These are phyloP conservation scores for Julus scanicus DNA, from an alignment of 2,888 invertebrate genomes.

Conservation along the genomic window DNA sequence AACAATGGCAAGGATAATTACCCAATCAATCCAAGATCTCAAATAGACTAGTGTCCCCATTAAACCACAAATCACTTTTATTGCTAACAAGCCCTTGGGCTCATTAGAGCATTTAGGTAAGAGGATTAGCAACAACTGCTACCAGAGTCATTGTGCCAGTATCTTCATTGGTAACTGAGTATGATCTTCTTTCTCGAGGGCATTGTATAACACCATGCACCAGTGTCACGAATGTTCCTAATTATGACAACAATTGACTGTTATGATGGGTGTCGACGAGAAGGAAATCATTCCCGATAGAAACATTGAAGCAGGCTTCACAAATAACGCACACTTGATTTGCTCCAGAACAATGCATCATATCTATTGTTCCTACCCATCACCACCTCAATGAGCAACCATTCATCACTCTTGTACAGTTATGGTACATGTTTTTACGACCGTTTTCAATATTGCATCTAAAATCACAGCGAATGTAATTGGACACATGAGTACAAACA, in stretches of 20 bases:
- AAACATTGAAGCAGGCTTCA: background rate
- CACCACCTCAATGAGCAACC: background rate
- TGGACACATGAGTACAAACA: too few species aligned
- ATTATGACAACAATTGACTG: conserved; percentile 16
- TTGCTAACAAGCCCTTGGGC: background rate
- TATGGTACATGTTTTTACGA: too few species aligned
- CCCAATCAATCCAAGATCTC: too few species aligned
- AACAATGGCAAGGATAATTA: too few species aligned
- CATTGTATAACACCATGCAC: background rate
- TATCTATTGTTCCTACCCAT: background rate
- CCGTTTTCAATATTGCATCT: too few species aligned
- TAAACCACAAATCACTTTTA: background rate
- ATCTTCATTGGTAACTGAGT: background rate
- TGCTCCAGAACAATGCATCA: background rate
- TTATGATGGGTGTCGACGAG: conserved; percentile 15
- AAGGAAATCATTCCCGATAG: conserved; percentile 16
- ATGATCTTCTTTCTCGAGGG: background rate
- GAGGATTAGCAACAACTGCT: background rate
- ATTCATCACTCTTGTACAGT: too few species aligned
- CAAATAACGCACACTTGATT: background rate
- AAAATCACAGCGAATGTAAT: too few species aligned
- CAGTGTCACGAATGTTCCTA: background rate
- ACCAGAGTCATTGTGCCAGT: background rate
- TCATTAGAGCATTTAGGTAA: background rate
- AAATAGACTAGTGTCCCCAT: background rate